These are phyloP conservation scores for Zaprionus bogoriensis DNA, from an alignment of 2,888 invertebrate genomes.

Conservation along the genomic window DNA sequence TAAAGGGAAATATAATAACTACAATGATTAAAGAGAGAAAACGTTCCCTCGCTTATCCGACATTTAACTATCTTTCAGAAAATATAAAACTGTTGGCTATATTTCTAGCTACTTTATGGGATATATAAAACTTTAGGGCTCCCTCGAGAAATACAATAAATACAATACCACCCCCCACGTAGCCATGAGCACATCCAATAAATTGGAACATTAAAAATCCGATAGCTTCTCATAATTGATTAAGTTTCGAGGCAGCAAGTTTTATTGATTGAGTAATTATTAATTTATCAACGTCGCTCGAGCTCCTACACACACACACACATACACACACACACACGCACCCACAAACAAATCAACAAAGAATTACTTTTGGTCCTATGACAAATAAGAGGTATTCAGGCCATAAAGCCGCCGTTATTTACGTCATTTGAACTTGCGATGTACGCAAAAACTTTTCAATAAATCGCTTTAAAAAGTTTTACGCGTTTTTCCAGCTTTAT, in stretches of 20 bases:
- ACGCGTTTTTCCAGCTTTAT: conserved; percentile 43
- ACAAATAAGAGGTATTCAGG: conserved; percentile 3
- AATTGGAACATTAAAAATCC: background rate
- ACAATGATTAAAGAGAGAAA: no score
- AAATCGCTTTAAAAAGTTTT: conserved; percentile 30
- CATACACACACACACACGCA: background rate
- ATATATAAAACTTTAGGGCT: background rate
- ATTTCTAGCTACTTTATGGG: background rate
- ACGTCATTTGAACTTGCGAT: conserved; percentile 5
- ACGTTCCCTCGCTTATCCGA: no score
- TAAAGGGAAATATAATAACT: no score
- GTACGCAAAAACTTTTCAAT: conserved; percentile 33
- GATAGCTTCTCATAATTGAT: background rate
- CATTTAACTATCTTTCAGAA: no score
- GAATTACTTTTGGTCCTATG: conserved; percentile 8
- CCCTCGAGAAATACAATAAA: background rate
- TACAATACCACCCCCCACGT: no score
- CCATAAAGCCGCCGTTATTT: background rate
- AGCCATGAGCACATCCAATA: no score
- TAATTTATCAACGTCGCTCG: conserved; percentile 10
- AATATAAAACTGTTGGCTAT: no score
- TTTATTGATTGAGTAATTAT: conserved; percentile 6
- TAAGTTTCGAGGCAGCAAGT: background rate
- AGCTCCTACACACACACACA: background rate
- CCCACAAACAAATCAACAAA: background rate